Conservation (phyloP, 2,888 invertebrate species). For the Caenorhabditis plicata region DNA sequence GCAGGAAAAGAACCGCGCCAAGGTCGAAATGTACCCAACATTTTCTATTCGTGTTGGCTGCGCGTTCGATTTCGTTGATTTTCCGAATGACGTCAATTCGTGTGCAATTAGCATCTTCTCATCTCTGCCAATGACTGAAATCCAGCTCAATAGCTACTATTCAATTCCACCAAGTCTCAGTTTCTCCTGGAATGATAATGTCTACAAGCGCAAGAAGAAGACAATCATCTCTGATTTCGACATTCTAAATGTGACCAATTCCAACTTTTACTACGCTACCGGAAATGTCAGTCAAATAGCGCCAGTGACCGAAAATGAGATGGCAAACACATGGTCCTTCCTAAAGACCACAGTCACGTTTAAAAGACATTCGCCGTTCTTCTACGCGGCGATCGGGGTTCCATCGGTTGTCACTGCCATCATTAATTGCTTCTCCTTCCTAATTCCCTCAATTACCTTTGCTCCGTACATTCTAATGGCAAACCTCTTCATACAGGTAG, state of each 20-base stretch:
- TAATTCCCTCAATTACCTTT: constrained; percentile 2
- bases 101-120: constrained; percentile 32
- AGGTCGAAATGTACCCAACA: constrained; percentile 56
- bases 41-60: constrained; percentile 60
- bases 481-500: constrained; percentile 41
- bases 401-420: constrained; percentile 26
- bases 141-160: constrained; percentile 24
- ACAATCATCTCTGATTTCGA: constrained; percentile 54
- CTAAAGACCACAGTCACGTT: constrained; percentile 26
- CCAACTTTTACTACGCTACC: constrained; percentile 40
- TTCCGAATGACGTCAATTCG: constrained; percentile 36
- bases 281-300: constrained; percentile 20
- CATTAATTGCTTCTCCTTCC: constrained; percentile 4
- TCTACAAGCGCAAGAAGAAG: no score
- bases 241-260: constrained; percentile 37
- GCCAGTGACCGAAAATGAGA: constrained; percentile 38
- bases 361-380: constrained; percentile 29
- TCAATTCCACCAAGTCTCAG: constrained; percentile 21
- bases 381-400: constrained; percentile 16
- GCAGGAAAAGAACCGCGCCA: constrained; percentile 22
- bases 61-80: constrained; percentile 52
- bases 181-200: no score
- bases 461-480: constrained; percentile 12
- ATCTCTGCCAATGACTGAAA: constrained; percentile 22
- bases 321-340: constrained; percentile 37